Evolutionary conservation across 2,113 vertebrate genomes (phyloP), one percentile per base, ranked within the genome.

Genomic region (Oreochromis aureus): DNA sequence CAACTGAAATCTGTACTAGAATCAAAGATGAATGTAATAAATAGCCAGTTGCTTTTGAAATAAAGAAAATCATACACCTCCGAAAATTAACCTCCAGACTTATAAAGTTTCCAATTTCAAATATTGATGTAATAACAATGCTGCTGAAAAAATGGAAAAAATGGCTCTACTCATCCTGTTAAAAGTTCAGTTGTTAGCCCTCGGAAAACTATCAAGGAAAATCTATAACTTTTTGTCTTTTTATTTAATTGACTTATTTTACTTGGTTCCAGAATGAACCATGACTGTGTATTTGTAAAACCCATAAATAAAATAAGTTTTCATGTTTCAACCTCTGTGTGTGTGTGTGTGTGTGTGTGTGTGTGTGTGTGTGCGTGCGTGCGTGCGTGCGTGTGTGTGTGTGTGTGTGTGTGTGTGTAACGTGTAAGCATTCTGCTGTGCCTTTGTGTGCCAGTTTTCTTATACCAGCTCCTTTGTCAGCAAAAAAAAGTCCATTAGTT

Each of bases 401-500:
- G 32, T 36, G 22, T 56, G 7, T 32, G 27, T 18, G 30, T 63
- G 61, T 39, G 36, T 71, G 66, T 44, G 39, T 6, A 11, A 18
- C n/a, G 24, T 73, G n/a, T 41, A 69, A 41, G 63, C 36, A 41
- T 41, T 27, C 8, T 73, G 22, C 15, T 73, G 41, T 48, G 15
- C 41, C 15, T 48, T 46, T 76, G 69, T 76, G 24, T 48, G 51
- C 32, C 18, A 55, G 32, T 82, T 84, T 90, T 27, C 46, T 22
- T 36, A 27, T 82, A 71, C 79, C 83, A 86, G 59, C 41, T 83
- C 79, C 88, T 91, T 89, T 89, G 86, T 90, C 86, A 90, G 88
- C 88, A 83, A 87, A 90, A 88, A 69, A 84, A 86, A 89, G 84
- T 86, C 81, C 78, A 89, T 89, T 89, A 61, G 54, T 59, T 76